These are phyloP conservation scores for Trichogramma pretiosum DNA, from an alignment of 1,140 invertebrate species.

Conservation along the genomic window DNA sequence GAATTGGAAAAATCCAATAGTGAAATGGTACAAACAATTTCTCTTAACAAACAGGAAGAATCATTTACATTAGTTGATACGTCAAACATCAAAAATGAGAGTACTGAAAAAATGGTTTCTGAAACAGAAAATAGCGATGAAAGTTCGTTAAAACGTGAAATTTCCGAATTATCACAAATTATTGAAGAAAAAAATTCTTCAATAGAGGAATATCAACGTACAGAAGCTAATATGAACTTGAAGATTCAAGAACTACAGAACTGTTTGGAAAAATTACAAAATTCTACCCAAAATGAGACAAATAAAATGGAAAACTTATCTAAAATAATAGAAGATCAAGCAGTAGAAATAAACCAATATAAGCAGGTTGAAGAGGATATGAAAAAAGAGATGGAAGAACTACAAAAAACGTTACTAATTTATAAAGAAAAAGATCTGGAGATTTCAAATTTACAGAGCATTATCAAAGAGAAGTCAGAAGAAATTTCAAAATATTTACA, in stretches of 20 bases:
- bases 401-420: not conserved
- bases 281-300: not conserved
- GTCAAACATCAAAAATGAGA: not conserved
- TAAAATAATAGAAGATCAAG: conserved; percentile 3
- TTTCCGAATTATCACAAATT: not conserved
- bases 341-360: conserved; percentile 1
- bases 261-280: not conserved
- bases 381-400: conserved; percentile 3
- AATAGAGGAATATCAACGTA: not conserved
- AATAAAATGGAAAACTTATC: conserved; percentile 6
- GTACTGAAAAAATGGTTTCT: not conserved
- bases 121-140: conserved; percentile 17
- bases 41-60: too few relatives aligned
- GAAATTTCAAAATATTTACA: conserved; percentile 14
- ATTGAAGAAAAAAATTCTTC: conserved; percentile 4
- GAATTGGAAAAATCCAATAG: conserved; percentile 3
- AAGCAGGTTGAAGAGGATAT: conserved; percentile 1
- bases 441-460: conserved; percentile 2
- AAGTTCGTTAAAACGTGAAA: conserved; percentile 5
- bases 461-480: conserved; percentile 5
- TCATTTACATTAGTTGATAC: too few relatives aligned
- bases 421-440: conserved; percentile 9
- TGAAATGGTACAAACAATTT: not conserved
- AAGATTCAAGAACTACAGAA: conserved; percentile 9
- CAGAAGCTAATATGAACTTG: conserved; percentile 13